These are phyloP conservation scores for Balaenoptera acutorostrata DNA, from an alignment of 2,113 vertebrate species.

Conservation along the genomic window DNA sequence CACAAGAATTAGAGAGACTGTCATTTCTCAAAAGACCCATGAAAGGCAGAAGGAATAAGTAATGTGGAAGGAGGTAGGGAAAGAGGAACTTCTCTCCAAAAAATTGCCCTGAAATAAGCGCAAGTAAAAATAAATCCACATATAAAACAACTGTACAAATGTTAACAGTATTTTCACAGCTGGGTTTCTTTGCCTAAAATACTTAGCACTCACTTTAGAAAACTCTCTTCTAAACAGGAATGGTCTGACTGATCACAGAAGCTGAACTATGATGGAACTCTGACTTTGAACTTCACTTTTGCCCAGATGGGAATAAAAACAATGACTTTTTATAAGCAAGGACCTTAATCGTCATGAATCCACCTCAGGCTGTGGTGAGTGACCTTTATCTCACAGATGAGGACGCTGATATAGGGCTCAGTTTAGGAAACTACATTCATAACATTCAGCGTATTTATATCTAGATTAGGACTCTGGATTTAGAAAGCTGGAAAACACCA, in stretches of 20 bases:
- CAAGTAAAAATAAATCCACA: constrained; percentile 62
- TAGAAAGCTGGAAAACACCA: constrained; percentile 17
- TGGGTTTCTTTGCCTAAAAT: constrained; percentile 61
- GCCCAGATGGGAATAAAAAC: neutral
- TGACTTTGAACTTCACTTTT: constrained; percentile 13
- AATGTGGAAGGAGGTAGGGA: neutral
- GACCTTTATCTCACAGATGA: neutral
- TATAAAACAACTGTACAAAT: constrained; percentile 54
- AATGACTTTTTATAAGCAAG: neutral
- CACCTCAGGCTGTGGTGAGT: neutral
- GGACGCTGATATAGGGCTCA: neutral
- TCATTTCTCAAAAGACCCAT: constrained; percentile 20
- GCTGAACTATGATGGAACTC: neutral
- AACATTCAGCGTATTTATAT: neutral
- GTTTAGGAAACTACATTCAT: neutral
- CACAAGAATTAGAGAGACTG: neutral
- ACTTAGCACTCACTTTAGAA: constrained; percentile 67
- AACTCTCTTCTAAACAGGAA: constrained; percentile 44
- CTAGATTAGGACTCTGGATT: neutral
- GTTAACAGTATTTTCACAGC: constrained; percentile 65
- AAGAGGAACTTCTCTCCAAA: constrained; percentile 17
- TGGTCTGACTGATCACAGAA: neutral
- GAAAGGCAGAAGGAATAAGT: neutral
- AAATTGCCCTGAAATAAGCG: constrained; percentile 45
- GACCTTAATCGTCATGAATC: neutral